Base-by-base conservation (phyloP, 2,888 invertebrate species). In the Portevinia maculata region DNA sequence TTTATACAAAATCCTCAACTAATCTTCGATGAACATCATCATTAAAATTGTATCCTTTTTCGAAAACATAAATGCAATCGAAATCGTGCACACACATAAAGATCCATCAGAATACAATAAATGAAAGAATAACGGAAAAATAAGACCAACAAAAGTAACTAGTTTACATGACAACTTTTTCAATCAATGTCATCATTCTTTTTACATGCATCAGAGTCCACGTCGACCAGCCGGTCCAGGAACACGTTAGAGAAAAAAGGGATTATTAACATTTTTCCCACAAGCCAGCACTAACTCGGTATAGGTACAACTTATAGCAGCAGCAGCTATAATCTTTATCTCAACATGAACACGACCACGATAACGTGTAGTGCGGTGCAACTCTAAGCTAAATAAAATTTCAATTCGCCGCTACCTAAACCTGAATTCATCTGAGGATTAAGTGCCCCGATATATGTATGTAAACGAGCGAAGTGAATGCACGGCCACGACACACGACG, bases 381-480 rank as follows among this genome's bases (percentile, higher is more conserved):
- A 60, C 53, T 65, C 32, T 21, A 19, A 17, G 69, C 64, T 70
- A 50, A 70, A 70, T 75, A 70, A 64, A 75, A 75, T 75, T 64
- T 64, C 52, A 69, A 75, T 75, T 75, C 57, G 13, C 59, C 57
- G 62, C 59, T 57, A 69, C 62, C 79, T 75, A 50, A 57, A 75
- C 70, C 70, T 59, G 75, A 76, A 69, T 64, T 75, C 75, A 81
- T 75, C 50, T 57, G 57, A 64, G 64, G 79, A 69, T 64, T 81
- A 62, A 74, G 64, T 34, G 13, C 32, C 34, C 32, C 69, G 67
- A 59, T 75, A 75, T 52, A 75, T 75, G 37, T 32, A 75, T 74
- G 64, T 32, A 59, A 60, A 21, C 24, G 24, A 24, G 24, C 37
- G 39, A 62, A 62, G 57, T 28, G 70, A 71, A 57, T 78, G 48